Percentiles rank a stretch among this genome's conserved stretches.
Evolutionary conservation across 2,888 invertebrate genomes (phyloP).

Genomic region (Podabrus alpinus): DNA sequence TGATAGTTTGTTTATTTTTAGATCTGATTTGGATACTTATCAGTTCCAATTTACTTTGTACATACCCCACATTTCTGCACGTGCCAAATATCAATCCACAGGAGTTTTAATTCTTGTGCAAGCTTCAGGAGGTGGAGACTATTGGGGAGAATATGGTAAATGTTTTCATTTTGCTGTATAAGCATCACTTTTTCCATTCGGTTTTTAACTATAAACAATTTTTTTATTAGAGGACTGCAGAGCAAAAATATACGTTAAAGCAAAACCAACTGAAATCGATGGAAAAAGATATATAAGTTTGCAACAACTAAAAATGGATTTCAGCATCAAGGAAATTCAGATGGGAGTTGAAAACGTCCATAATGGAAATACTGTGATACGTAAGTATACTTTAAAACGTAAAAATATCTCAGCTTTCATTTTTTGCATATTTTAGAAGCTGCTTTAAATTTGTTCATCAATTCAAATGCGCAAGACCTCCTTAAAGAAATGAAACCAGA

Average conservation of each 20-base stretch:
- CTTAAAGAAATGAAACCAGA: slow-evolving; percentile 88
- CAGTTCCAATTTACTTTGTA: slow-evolving; percentile 81
- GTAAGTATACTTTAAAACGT: slow-evolving; percentile 59
- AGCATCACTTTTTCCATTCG: too few species aligned
- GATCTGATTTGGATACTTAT: slow-evolving; percentile 76
- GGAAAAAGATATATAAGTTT: slow-evolving; percentile 72
- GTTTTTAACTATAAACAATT: not conserved
- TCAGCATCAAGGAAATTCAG: slow-evolving; percentile 78
- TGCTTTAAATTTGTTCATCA: slow-evolving; percentile 83
- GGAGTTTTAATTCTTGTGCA: slow-evolving; percentile 79
- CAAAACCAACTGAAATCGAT: slow-evolving; percentile 64
- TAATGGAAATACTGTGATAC: slow-evolving; percentile 78
- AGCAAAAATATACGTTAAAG: slow-evolving; percentile 83
- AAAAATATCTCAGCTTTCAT: not conserved
- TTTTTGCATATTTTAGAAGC: slow-evolving; percentile 66
- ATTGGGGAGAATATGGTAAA: slow-evolving; percentile 87
- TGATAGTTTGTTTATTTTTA: slow-evolving; percentile 50
- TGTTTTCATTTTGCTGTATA: not conserved
- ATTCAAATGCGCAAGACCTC: slow-evolving; percentile 82
- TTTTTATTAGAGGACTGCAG: slow-evolving; percentile 72
- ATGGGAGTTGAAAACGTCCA: slow-evolving; percentile 87
- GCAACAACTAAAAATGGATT: slow-evolving; percentile 82
- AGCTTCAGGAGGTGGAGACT: slow-evolving; percentile 84
- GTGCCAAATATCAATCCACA: slow-evolving; percentile 79
- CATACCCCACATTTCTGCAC: slow-evolving; percentile 79